Base-by-base conservation (phyloP, 2,797 vertebrate species). In the Cuniculus paca region DNA sequence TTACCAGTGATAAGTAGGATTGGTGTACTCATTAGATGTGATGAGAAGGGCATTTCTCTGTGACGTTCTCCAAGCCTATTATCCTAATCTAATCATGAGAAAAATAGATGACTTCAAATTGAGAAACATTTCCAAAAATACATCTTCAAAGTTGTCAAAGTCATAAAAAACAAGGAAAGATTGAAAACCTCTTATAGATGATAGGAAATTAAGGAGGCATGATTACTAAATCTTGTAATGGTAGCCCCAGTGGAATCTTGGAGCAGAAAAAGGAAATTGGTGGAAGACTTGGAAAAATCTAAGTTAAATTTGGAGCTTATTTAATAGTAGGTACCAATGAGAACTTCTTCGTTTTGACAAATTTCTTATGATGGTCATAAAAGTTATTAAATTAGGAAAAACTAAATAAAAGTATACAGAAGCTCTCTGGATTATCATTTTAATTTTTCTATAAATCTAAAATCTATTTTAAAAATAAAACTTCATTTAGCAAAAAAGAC, bases 401-500 rank as follows among this genome's bases (percentile, higher is more conserved):
- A 81, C n/a, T 56, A 6, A 36, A 1, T 50, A 39, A 74, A 8
- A 22, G 1, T 79, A 61, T 61, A 28, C 2, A 92, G 61, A 45
- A 77, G 24, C 26, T 88, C 36, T 94, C 12, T 39, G 17, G 4
- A n/a, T 50, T 34, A 20, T 34, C 24, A 14, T 87, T 61, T 74
- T 42, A 82, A 39, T 12, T 81, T 79, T 36, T 84, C 58, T 94
- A 20, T 75, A 81, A 88, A 93, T 11, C 14, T 74, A 80, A 91
- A 77, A 24, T 45, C 17, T 42, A 70, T 58, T 92, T 90, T 68
- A 79, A 74, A 94, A 63, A 78, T 63, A 52, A 52, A 90, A 77
- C 19, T 90, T 78, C 28, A 75, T 87, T 96, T 93, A 34, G 24
- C 22, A 78, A 77, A 84, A 91, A 87, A 26, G 48, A 96, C 7